Evolutionary conservation across 2,113 vertebrate genomes (phyloP).

Genomic region (Gymnocephalus cernua): DNA sequence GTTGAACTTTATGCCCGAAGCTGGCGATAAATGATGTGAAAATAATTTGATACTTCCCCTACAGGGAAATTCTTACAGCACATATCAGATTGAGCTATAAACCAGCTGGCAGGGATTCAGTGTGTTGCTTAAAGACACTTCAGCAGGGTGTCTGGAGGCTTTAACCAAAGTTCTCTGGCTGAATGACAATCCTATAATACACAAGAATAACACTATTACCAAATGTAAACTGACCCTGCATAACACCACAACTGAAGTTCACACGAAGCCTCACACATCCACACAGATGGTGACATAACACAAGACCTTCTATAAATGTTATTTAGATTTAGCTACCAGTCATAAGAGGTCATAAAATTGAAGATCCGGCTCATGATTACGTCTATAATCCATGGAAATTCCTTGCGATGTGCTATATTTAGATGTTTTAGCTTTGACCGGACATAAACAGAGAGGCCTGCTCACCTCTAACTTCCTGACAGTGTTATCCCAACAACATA

Average conservation of each 20-base stretch:
- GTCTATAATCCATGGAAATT: conserved; percentile 50
- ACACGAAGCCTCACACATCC: neutral
- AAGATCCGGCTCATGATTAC: conserved; percentile 27
- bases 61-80: conserved; percentile 27
- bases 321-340: conserved; percentile 39
- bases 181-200: conserved; percentile 11
- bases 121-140: conserved; percentile 48
- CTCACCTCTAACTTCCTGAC: conserved; percentile 38
- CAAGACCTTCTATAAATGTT: conserved; percentile 24
- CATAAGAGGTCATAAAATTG: conserved; percentile 27
- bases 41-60: conserved; percentile 58
- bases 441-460: neutral
- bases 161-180: conserved; percentile 4
- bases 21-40: conserved; percentile 46
- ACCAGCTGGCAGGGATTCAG: conserved; percentile 46
- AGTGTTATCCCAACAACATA: conserved; percentile 52
- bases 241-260: neutral
- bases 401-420: conserved; percentile 34
- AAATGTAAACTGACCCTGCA: neutral
- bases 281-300: conserved; percentile 17
- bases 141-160: neutral
- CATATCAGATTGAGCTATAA: conserved; percentile 42
- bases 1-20: conserved; percentile 29
- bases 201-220: neutral
- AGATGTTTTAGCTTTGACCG: conserved; percentile 14